These are phyloP conservation scores for Antitype chi DNA, from an alignment of 2,888 invertebrate species.

Conservation along the genomic window DNA sequence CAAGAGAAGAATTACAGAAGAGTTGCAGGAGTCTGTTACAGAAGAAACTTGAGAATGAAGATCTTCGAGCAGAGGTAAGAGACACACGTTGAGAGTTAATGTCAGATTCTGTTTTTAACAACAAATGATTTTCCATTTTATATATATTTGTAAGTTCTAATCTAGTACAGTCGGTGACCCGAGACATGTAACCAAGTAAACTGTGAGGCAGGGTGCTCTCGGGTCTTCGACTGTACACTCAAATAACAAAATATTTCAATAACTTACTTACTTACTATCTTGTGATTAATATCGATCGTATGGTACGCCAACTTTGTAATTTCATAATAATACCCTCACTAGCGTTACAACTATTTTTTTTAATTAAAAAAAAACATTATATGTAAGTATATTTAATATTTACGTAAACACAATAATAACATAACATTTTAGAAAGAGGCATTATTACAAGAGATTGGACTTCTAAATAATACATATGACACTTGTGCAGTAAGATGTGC, in stretches of 20 bases:
- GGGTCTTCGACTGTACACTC: background rate
- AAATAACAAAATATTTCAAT: background rate
- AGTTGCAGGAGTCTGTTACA: constrained; percentile 79
- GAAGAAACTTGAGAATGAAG: constrained; percentile 84
- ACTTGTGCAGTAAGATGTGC: constrained; percentile 80
- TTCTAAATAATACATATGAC: constrained; percentile 75
- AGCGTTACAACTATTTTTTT: background rate
- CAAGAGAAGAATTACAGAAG: constrained; percentile 81
- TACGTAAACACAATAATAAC: background rate
- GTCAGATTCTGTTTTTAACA: background rate
- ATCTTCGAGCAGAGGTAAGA: constrained; percentile 80
- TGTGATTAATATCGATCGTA: background rate
- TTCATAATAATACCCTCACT: background rate
- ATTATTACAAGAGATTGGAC: constrained; percentile 76
- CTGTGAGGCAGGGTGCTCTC: too few species aligned
- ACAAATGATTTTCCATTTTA: background rate
- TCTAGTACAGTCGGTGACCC: too few species aligned
- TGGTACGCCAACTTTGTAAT: background rate
- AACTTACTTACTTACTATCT: background rate
- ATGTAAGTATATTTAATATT: too few species aligned
- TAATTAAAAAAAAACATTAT: too few species aligned
- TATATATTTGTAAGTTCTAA: background rate
- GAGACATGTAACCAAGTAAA: too few species aligned
- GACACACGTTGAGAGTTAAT: background rate
- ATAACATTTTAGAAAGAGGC: constrained; percentile 78